These are phyloP conservation scores for Drosophila leonis DNA, from an alignment of 2,888 invertebrate species.

Conservation along the genomic window DNA sequence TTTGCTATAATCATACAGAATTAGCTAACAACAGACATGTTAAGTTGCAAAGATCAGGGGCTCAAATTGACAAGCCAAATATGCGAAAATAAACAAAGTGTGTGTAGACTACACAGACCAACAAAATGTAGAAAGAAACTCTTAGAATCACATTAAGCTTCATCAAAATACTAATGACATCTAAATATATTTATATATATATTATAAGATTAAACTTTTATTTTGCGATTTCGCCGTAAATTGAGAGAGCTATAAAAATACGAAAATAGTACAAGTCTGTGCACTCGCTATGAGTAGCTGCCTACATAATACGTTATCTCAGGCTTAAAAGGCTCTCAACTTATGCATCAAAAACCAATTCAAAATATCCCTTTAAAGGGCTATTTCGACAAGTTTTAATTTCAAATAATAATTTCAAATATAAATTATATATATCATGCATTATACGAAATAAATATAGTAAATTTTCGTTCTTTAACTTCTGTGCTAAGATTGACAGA, in stretches of 20 bases:
- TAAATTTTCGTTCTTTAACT: too few species aligned
- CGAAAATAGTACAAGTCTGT: not conserved
- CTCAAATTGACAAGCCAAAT: constrained; percentile 1
- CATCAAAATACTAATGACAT: not conserved
- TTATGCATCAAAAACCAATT: too few species aligned
- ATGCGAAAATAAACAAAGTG: not conserved
- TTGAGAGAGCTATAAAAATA: not conserved
- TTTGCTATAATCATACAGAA: constrained; percentile 2
- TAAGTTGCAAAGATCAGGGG: constrained; percentile 6
- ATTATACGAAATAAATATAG: too few species aligned
- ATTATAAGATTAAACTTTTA: not conserved
- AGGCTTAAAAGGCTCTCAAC: too few species aligned
- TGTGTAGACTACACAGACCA: not conserved
- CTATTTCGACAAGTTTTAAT: too few species aligned
- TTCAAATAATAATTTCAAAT: too few species aligned
- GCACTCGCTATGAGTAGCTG: not conserved
- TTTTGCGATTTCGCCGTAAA: not conserved
- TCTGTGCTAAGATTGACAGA: too few species aligned
- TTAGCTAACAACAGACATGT: not conserved
- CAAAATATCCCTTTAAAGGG: too few species aligned
- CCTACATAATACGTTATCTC: too few species aligned
- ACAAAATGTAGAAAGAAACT: not conserved
- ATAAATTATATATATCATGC: too few species aligned
- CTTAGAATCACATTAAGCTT: too few species aligned
- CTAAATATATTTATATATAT: not conserved